These are phyloP conservation scores for Podiceps cristatus DNA, from an alignment of 2,113 vertebrate genomes.

Conservation along the genomic window DNA sequence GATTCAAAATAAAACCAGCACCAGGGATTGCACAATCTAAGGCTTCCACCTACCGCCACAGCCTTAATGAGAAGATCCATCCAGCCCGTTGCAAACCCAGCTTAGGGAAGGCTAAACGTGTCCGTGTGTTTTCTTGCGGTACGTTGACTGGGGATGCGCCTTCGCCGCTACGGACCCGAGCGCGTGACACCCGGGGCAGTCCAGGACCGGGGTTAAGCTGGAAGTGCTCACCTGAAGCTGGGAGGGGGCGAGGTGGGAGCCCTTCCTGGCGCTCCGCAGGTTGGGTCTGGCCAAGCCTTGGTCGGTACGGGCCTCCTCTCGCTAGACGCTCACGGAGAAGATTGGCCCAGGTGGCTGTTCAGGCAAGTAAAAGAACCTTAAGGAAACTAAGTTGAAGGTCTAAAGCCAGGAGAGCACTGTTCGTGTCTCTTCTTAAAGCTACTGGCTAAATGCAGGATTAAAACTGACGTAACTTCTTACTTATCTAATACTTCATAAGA, in stretches of 20 bases:
- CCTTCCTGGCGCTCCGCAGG: too few species aligned
- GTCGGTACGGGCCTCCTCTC: rapidly evolving
- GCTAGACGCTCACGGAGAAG: neutral
- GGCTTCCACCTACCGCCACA: neutral
- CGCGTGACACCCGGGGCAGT: neutral
- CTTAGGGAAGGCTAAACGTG: neutral
- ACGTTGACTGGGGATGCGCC: neutral
- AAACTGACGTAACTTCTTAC: neutral
- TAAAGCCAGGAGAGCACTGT: neutral
- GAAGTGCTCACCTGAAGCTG: rapidly evolving
- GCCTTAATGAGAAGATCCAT: neutral
- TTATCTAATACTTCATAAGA: neutral
- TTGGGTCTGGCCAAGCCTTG: neutral
- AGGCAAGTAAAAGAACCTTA: neutral
- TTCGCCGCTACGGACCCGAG: neutral
- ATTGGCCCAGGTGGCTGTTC: too few species aligned
- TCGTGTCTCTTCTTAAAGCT: neutral
- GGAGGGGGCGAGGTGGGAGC: too few species aligned
- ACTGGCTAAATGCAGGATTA: neutral
- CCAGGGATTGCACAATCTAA: neutral
- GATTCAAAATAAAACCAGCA: neutral
- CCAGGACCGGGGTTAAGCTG: neutral
- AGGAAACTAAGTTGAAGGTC: neutral
- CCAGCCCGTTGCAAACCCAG: neutral
- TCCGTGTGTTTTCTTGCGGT: neutral